Percentiles rank a stretch among this genome's conserved stretches.
phyloP scores from a whole-genome alignment of 2,113 vertebrate genomes.

The Rhagologus leucostigma region DNA sequence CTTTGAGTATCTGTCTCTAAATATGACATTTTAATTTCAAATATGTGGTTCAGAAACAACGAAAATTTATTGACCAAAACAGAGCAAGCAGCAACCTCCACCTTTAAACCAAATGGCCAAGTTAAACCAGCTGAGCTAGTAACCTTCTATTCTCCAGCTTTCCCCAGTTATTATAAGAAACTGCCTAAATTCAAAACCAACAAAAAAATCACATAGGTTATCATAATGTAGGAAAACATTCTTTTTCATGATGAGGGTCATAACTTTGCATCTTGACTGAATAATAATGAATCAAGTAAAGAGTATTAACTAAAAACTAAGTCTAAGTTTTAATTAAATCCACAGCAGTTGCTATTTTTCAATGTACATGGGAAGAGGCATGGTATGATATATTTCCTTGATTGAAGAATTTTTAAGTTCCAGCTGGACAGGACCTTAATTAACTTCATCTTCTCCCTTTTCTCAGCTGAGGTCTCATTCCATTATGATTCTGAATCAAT shows the following conservation, averaged over 20 bases:
- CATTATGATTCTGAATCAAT: slow-evolving; percentile 23
- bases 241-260: neutral
- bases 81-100: neutral
- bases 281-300: slow-evolving; percentile 39
- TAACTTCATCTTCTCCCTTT: slow-evolving; percentile 46
- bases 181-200: neutral
- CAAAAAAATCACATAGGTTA: neutral
- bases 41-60: neutral
- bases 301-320: slow-evolving; percentile 40
- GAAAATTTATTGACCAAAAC: neutral
- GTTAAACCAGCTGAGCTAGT: neutral
- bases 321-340: slow-evolving; percentile 55
- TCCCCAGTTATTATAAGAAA: neutral
- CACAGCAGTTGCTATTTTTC: slow-evolving; percentile 38
- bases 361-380: neutral
- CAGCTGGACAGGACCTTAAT: slow-evolving; percentile 49
- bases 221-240: neutral
- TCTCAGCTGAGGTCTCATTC: slow-evolving; percentile 13
- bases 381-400: slow-evolving; percentile 16
- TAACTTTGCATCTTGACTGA: slow-evolving; percentile 14
- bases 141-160: neutral
- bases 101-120: neutral
- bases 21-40: neutral
- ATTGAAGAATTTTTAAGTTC: slow-evolving; percentile 35
- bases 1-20: neutral